Base-by-base conservation (phyloP, 2,113 vertebrate genomes). In the Oplegnathus fasciatus region DNA sequence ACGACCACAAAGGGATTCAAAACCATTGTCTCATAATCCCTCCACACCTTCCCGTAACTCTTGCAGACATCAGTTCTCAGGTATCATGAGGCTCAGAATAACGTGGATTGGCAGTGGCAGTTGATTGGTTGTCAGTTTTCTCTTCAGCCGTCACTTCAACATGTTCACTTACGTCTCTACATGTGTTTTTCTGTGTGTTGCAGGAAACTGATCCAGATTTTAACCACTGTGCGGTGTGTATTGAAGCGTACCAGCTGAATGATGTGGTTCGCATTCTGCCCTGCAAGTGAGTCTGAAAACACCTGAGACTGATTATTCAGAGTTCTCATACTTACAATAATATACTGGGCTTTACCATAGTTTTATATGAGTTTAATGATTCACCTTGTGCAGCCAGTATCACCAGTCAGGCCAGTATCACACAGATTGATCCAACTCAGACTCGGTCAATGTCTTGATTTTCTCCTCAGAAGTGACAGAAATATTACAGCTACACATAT, bases 121-220 rank as follows among this genome's bases (percentile, higher is more conserved):
- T 37, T 37, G 34, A 37, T 37, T 37, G 34, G 34, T 37, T 37
- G 34, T 37, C 34, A 26, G 5, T 68, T 55, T 48, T 40, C 34
- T 34, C 6, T 40, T 48, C 46, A 48, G 17, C 1, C 17, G 44
- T 48, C 17, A 48, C 46, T 6, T 8, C 30, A 17, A 44, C 5
- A 1, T 60, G 65, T 11, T 65, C 48, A 46, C 1, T 46, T 32
- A 8, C 20, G 18, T 6, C 48, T 9, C 2, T 82, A 17, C 52
- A 1, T 70, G 62, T 76, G 30, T 65, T 4, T 87, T 9, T 81
- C 50, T 88, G 34, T 82, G 60, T 83, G 6, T 75, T 74, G 2
- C 95, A 99, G 98, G 98, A 99, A 91, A 98, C 98, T 2, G 98
- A 99, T 76, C 97, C 98, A 42, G 98, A 99, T 94, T 99, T 99